Conservation (phyloP, 1,140 invertebrate genomes). For the Apis laboriosa region DNA sequence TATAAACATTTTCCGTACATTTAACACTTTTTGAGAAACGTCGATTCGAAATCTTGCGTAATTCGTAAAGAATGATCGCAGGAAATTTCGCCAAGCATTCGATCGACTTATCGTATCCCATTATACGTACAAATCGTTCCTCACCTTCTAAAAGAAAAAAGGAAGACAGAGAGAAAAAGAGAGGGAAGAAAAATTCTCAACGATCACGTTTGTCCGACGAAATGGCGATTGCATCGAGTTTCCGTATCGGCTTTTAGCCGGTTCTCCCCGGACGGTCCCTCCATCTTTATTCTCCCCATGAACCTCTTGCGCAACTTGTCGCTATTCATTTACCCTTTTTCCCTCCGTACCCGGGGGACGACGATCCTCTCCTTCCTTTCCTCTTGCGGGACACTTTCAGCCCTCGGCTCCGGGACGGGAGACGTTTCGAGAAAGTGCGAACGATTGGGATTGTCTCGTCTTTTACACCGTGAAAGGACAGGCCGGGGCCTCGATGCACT, state of each 20-base stretch:
- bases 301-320: slow-evolving; percentile 46
- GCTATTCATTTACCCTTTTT: slow-evolving; percentile 54
- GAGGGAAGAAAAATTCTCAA: not conserved
- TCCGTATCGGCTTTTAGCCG: slow-evolving; percentile 36
- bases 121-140: not conserved
- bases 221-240: not conserved
- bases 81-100: too few relatives aligned
- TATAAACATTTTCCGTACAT: slow-evolving; percentile 2
- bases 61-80: not conserved
- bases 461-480: slow-evolving; percentile 21
- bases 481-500: slow-evolving; percentile 9
- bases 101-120: not conserved
- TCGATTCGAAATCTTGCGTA: too few relatives aligned
- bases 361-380: slow-evolving; percentile 11
- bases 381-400: slow-evolving; percentile 40
- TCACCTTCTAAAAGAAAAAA: not conserved
- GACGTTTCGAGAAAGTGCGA: slow-evolving; percentile 51
- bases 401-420: slow-evolving; percentile 3
- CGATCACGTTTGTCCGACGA: slow-evolving; percentile 3
- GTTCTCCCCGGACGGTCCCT: not conserved
- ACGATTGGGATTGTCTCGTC: slow-evolving; percentile 46
- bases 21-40: not conserved
- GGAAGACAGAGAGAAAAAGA: too few relatives aligned
- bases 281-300: slow-evolving; percentile 38
- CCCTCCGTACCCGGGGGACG: not conserved